Evolutionary conservation across 1,140 invertebrate species (phyloP).

Genomic region (Acromyrmex heyeri): DNA sequence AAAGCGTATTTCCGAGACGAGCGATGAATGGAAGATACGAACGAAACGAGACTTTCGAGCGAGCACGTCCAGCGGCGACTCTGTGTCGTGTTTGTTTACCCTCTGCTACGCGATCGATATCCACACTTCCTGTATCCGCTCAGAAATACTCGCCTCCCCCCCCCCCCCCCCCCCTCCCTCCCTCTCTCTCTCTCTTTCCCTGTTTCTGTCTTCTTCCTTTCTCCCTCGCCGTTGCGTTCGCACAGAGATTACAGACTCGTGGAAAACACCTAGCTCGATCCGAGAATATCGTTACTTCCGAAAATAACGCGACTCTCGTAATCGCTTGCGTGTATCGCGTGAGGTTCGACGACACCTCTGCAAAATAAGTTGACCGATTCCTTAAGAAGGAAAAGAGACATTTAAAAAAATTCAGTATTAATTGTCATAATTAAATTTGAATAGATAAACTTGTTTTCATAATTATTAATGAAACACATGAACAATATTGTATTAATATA

Average conservation of each 20-base stretch:
- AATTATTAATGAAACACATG: too few species aligned
- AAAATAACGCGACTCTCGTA: constrained; percentile 24
- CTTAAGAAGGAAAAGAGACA: too few species aligned
- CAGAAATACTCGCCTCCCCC: background rate
- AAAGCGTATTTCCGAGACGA: constrained; percentile 23
- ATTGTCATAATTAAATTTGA: too few species aligned
- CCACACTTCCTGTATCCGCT: constrained; percentile 8
- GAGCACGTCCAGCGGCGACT: background rate
- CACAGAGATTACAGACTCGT: background rate
- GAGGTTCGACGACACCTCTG: constrained; percentile 37
- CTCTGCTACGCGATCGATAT: constrained; percentile 37
- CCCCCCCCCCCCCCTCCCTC: background rate
- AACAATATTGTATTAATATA: too few species aligned
- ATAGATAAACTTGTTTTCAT: too few species aligned
- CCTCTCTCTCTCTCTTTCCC: background rate
- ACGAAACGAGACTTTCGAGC: background rate
- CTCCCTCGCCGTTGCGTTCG: background rate
- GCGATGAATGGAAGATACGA: background rate
- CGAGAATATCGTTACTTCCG: constrained; percentile 36
- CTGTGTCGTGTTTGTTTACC: constrained; percentile 31
- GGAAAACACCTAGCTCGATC: background rate
- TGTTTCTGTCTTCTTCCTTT: background rate
- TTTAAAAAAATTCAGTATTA: too few species aligned
- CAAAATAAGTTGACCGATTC: too few species aligned
- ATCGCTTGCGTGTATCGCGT: constrained; percentile 11